Conservation (phyloP, 2,888 invertebrate genomes). For the Dynastes maya region DNA sequence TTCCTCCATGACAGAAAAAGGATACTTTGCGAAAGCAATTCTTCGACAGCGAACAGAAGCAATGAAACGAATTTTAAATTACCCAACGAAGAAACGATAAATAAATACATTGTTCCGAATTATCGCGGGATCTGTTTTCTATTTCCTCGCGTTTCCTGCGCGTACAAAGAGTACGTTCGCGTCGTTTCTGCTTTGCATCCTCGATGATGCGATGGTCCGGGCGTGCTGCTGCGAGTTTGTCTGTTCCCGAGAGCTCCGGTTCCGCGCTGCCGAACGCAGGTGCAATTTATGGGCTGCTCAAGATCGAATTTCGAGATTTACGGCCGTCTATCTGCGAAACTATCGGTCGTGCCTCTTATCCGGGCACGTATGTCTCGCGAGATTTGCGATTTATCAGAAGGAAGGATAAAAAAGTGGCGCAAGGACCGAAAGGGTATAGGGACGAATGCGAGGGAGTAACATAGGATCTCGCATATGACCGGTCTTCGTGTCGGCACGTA, state of each 20-base stretch:
- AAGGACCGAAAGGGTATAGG: neutral
- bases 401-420: slow-evolving; percentile 47
- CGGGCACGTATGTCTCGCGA: slow-evolving; percentile 66
- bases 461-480: slow-evolving; percentile 12
- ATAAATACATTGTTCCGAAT: slow-evolving; percentile 67
- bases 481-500: slow-evolving; percentile 19
- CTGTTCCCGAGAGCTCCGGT: slow-evolving; percentile 22
- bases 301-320: slow-evolving; percentile 71
- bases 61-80: slow-evolving; percentile 33
- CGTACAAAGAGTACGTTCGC: slow-evolving; percentile 33
- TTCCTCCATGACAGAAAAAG: neutral
- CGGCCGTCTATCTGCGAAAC: slow-evolving; percentile 69
- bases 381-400: slow-evolving; percentile 69
- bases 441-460: slow-evolving; percentile 2
- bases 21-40: neutral
- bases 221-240: slow-evolving; percentile 33
- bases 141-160: slow-evolving; percentile 59
- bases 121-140: slow-evolving; percentile 65
- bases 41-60: neutral
- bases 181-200: slow-evolving; percentile 64
- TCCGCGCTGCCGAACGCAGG: slow-evolving; percentile 66
- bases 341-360: slow-evolving; percentile 70
- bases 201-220: slow-evolving; percentile 62
- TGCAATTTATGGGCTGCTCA: slow-evolving; percentile 71
- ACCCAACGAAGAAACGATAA: slow-evolving; percentile 62